Base-by-base conservation (phyloP, 1,140 invertebrate species). In the Caligus rogercresseyi region DNA sequence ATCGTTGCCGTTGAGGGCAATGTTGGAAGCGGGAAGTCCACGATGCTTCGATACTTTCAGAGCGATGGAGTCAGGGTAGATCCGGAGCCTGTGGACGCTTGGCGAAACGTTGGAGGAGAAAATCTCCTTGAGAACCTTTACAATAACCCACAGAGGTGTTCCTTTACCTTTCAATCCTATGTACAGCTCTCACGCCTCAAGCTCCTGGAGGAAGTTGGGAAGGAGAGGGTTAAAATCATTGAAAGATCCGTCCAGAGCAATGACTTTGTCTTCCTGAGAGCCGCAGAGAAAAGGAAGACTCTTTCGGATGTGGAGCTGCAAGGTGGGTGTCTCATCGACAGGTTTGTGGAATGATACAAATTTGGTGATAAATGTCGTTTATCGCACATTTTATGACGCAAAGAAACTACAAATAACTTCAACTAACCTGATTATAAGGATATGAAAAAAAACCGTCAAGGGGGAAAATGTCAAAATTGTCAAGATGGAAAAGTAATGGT, bases 1-100 rank as follows among this genome's bases (percentile, higher is more conserved):
- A 66, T 65, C 25, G 65, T 67, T 2, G 65, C 66, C 2, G 83
- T 93, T 14, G 89, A 94, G 72, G 90, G 90, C 18, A 94, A 94
- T 71, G 92, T 94, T 70, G 89, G 89, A 24, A 87, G 87, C 71
- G 90, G 89, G 2, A 94, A 94, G 75, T 90, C 89, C 11, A 89
- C 88, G 16, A 86, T 91, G 69, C 73, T 94, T 13, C 80, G 89
- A 66, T 82, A 91, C 74, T 92, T 92, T 71, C 74, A 80, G 56
- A 77, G 81, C 67, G 67, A 73, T 4, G 74, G 76, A 65, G 72
- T 76, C 11, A 63, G 68, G 16, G 68, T 78, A 18, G 66, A 77
- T 2, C 70, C 71, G 69, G 87, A 89, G 72, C 87, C 87, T 1
- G 83, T 89, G 1, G 80, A 87, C 61, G 79, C 83, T 70, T 94